Percentiles rank a stretch among this genome's conserved stretches.
phyloP scores from a whole-genome alignment of 2,113 vertebrate species.

The Drymodes brunneopygia region DNA sequence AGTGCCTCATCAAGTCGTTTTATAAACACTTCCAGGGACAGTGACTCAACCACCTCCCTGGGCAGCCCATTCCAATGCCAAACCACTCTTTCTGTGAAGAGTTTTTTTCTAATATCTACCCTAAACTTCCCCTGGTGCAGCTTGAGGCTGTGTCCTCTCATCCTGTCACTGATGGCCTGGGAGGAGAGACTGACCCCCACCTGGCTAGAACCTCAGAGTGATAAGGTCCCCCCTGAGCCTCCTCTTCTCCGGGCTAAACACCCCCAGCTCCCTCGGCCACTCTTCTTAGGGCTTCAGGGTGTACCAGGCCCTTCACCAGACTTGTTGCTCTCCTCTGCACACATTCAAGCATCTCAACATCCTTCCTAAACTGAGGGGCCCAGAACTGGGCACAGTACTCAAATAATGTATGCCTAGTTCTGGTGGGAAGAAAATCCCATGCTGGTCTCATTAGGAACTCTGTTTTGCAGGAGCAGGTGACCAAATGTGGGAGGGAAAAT shows the following conservation, averaged over 20 bases:
- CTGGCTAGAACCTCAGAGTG: background rate
- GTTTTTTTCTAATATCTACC: background rate
- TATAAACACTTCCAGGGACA: background rate
- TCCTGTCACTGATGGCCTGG: background rate
- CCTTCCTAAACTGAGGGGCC: background rate
- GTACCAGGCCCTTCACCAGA: background rate
- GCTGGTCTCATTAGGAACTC: background rate
- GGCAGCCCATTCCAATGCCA: background rate
- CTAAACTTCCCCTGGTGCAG: background rate
- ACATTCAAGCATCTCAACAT: background rate
- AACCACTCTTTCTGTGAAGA: background rate
- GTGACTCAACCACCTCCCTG: background rate
- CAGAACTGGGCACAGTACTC: background rate
- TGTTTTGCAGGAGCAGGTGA: background rate
- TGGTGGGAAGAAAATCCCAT: background rate
- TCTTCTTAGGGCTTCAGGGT: background rate
- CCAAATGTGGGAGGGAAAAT: background rate
- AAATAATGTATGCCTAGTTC: background rate
- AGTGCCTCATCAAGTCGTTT: background rate
- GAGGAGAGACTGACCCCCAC: background rate
- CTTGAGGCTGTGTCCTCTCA: background rate
- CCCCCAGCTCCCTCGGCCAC: background rate
- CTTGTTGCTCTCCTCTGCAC: background rate
- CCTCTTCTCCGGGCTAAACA: background rate
- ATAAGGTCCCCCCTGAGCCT: background rate